Conservation (phyloP, 2,797 vertebrate species). For the Rousettus madagascariensis region DNA sequence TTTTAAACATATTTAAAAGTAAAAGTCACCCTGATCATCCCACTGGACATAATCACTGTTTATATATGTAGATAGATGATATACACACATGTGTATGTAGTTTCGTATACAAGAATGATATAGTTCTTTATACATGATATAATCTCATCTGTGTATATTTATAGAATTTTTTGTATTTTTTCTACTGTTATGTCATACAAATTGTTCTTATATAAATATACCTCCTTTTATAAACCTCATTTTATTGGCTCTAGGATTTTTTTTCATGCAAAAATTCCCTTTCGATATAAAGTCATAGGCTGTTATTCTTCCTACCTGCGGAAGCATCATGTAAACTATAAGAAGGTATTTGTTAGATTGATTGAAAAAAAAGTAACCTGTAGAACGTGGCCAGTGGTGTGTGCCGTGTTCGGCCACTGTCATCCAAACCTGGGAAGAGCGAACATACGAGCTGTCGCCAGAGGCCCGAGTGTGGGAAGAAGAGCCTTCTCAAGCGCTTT, state of each 20-base stretch:
- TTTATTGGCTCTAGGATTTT: background rate
- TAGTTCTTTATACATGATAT: background rate
- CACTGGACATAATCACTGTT: background rate
- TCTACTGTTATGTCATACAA: background rate
- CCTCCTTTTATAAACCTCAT: background rate
- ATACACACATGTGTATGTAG: background rate
- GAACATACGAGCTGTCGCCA: slow-evolving; percentile 51
- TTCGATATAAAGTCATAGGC: background rate
- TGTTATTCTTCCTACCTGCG: background rate
- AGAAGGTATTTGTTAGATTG: slow-evolving; percentile 32
- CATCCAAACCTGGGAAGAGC: slow-evolving; percentile 67
- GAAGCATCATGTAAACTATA: background rate
- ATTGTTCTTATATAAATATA: background rate
- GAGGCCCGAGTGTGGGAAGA: slow-evolving; percentile 51
- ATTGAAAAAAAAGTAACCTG: slow-evolving; percentile 13
- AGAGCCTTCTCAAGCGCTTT: slow-evolving; percentile 23
- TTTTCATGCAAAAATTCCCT: background rate
- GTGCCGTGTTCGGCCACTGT: slow-evolving; percentile 31
- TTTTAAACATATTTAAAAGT: background rate
- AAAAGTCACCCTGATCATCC: background rate
- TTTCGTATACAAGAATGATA: background rate
- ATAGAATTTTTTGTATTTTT: background rate
- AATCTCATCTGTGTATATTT: background rate
- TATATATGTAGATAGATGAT: background rate
- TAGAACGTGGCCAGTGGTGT: background rate